These are phyloP conservation scores for Lasioglossum leucozonium DNA, from an alignment of 2,888 invertebrate species.

Conservation along the genomic window DNA sequence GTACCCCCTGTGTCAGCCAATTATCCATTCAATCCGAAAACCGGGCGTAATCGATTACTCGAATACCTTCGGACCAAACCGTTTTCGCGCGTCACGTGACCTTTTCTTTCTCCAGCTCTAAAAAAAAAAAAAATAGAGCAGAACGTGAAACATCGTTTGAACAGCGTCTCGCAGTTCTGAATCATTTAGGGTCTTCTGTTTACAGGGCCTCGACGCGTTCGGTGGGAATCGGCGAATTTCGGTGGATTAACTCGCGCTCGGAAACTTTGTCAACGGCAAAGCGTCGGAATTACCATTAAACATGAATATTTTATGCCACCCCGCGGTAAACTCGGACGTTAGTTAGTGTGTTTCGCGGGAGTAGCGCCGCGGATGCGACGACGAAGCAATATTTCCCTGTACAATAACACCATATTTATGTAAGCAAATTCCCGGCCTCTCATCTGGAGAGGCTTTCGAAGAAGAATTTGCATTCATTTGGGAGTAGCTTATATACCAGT, in stretches of 20 bases:
- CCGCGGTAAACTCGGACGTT: slow-evolving; percentile 51
- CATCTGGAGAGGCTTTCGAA: slow-evolving; percentile 71
- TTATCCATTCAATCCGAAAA: slow-evolving; percentile 68
- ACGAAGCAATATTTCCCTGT: slow-evolving; percentile 66
- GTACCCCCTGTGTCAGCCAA: slow-evolving; percentile 73
- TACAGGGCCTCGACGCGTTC: slow-evolving; percentile 16
- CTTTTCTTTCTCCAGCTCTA: background rate
- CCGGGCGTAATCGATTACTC: slow-evolving; percentile 69
- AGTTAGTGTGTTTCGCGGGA: slow-evolving; percentile 53
- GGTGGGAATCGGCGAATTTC: slow-evolving; percentile 36
- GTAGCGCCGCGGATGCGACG: slow-evolving; percentile 44
- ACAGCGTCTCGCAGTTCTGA: background rate
- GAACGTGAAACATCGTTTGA: background rate
- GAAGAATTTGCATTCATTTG: slow-evolving; percentile 80
- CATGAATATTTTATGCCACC: slow-evolving; percentile 65
- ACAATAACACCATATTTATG: slow-evolving; percentile 76
- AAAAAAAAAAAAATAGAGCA: too few relatives aligned
- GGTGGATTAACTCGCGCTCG: slow-evolving; percentile 40
- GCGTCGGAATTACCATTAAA: slow-evolving; percentile 58
- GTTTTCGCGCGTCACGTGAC: slow-evolving; percentile 10
- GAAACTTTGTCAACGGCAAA: slow-evolving; percentile 41
- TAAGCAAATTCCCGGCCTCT: slow-evolving; percentile 76
- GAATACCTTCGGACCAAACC: slow-evolving; percentile 32
- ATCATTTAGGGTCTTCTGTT: slow-evolving; percentile 18
- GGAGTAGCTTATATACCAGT: slow-evolving; percentile 75